Conservation (phyloP, 2,113 vertebrate genomes). For the Thamnaconus septentrionalis region DNA sequence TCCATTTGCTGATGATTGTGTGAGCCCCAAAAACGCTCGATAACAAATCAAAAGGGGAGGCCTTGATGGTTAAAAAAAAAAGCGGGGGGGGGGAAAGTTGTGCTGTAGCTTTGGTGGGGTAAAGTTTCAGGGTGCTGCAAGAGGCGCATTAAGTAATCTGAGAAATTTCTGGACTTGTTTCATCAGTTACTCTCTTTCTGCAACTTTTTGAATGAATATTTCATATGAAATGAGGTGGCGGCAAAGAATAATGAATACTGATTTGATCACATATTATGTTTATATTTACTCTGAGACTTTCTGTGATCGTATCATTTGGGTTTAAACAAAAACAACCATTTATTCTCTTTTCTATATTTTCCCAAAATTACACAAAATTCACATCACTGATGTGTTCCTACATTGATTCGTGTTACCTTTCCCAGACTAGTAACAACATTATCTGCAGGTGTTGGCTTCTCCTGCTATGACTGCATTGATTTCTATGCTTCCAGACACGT, state of each 20-base stretch:
- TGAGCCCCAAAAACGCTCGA: constrained; percentile 47
- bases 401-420: too few relatives aligned
- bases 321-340: too few relatives aligned
- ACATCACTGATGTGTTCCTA: too few relatives aligned
- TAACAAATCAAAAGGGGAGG: constrained; percentile 44
- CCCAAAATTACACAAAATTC: too few relatives aligned
- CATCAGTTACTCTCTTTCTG: constrained; percentile 7
- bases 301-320: too few relatives aligned
- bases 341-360: too few relatives aligned
- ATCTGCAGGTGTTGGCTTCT: too few relatives aligned
- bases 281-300: not conserved
- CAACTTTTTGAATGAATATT: not conserved
- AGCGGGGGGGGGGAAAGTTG: not conserved
- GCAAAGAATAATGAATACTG: not conserved
- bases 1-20: constrained; percentile 63
- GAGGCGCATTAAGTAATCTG: constrained; percentile 10
- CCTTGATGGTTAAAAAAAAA: constrained; percentile 33
- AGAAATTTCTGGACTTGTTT: constrained; percentile 15
- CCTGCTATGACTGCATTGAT: too few relatives aligned
- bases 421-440: too few relatives aligned
- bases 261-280: not conserved
- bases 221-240: not conserved
- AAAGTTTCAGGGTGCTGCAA: constrained; percentile 28
- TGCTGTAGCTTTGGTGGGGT: constrained; percentile 14
- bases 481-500: too few relatives aligned